Percentiles rank a stretch among this genome's conserved stretches.
These are phyloP conservation scores for Caenorhabditis brenneri DNA, from an alignment of 1,140 invertebrate species.

Conservation along the genomic window DNA sequence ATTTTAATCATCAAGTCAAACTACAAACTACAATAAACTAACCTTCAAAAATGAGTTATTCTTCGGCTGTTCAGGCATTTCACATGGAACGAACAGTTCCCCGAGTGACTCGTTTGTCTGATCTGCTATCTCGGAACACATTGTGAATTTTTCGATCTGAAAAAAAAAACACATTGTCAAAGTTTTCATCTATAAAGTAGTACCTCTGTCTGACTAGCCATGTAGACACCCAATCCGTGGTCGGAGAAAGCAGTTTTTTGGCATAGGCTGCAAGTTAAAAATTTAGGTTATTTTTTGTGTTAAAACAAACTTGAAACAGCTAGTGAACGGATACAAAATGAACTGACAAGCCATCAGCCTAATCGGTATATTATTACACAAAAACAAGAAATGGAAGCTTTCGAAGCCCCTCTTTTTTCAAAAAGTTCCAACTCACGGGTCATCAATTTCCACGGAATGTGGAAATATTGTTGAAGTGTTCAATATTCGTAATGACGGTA, in stretches of 20 bases:
- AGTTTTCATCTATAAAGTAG: neutral
- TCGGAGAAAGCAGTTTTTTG: constrained; percentile 66
- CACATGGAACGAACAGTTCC: constrained; percentile 68
- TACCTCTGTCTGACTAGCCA: constrained; percentile 68
- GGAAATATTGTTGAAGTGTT: constrained; percentile 59
- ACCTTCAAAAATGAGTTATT: constrained; percentile 67
- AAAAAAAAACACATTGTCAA: constrained; percentile 17
- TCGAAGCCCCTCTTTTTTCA: neutral
- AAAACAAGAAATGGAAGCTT: neutral
- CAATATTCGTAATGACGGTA: constrained; percentile 63
- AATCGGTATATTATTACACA: neutral
- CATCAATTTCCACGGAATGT: constrained; percentile 69
- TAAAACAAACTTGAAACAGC: constrained; percentile 2
- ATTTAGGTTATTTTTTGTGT: neutral
- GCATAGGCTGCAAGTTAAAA: constrained; percentile 62
- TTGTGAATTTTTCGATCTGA: constrained; percentile 70
- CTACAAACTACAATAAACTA: neutral
- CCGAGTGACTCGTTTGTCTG: constrained; percentile 61
- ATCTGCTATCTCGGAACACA: constrained; percentile 64
- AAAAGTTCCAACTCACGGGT: constrained; percentile 61
- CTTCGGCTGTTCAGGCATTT: constrained; percentile 67
- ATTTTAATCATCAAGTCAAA: neutral
- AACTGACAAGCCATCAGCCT: neutral
- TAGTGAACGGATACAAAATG: constrained; percentile 7
- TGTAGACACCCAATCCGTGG: constrained; percentile 68